Base-by-base conservation (phyloP, 35 echinoderm and acorn worm species). In the Amphiura filiformis region DNA sequence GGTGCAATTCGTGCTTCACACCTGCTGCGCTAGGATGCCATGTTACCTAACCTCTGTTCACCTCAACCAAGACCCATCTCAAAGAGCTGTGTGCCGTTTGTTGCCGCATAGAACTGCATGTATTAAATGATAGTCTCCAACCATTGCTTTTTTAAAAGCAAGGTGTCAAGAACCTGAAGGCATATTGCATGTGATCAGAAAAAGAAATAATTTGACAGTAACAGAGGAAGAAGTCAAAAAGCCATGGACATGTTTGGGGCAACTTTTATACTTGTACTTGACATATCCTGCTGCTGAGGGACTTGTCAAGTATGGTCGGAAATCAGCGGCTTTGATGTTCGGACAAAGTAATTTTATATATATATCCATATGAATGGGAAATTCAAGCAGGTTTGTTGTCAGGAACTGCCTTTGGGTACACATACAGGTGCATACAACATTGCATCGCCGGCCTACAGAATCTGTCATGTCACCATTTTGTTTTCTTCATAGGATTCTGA, bases 201-300 rank as follows among this genome's bases (percentile, higher is more conserved):
- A 70, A 70, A 26, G 15, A 70, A 70, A 70, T 70, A 70, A 26
- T 26, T 70, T 70, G 61, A 70, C 61, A 70, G 61, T 70, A 70
- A 70, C 17, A n/a, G 11, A 70, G 28, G 61, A 70, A 26, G 26
- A 70, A 70, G 28, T 70, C 61, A 70, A 70, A 52, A 52, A 70
- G 61, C 61, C 7, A 15, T 47, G 41, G 61, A 70, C 28, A 26
- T 70, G 61, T 70, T 70, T 70, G 17, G 41, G 41, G 41, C 41
- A 47, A 47, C 41, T 47, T 47, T 47, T 17, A 47, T 47, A 47
- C 41, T 47, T 47, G 4, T 17, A 47, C 17, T 47, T 47, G 41
- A 47, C 41, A 47, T 47, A 17, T 17, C 61, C 28, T n/a, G 15
- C 61, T 70, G 61, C 61, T 70, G 7, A 70, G 61, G 61, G 61